Conservation (phyloP, 2,113 vertebrate species). For the Callorhinus ursinus region DNA sequence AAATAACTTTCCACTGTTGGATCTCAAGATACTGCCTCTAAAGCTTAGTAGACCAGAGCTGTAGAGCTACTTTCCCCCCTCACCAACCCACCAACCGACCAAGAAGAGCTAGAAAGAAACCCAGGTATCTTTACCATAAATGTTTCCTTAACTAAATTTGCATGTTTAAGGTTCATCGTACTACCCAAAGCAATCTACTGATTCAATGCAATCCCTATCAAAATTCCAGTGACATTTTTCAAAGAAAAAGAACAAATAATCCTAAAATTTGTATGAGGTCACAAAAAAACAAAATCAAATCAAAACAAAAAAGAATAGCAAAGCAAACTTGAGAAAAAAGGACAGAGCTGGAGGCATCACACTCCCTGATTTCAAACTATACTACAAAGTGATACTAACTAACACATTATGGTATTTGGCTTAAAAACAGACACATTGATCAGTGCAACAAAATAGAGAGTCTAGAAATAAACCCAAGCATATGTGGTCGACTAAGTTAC, state of each 20-base stretch:
- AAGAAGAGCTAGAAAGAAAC: not conserved
- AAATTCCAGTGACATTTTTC: not conserved
- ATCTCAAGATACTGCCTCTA: not conserved
- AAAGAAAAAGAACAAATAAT: not conserved
- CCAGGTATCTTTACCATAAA: not conserved
- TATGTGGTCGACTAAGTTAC: not conserved
- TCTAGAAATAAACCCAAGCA: not conserved
- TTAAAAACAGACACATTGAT: not conserved
- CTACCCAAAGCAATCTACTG: not conserved
- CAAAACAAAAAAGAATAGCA: not conserved
- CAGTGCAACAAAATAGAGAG: not conserved
- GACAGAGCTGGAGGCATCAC: not conserved
- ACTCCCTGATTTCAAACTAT: not conserved
- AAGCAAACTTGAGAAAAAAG: not conserved
- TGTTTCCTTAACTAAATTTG: slow-evolving; percentile 27
- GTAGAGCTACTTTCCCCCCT: not conserved
- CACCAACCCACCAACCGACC: not conserved
- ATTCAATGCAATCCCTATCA: not conserved
- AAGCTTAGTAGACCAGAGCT: not conserved
- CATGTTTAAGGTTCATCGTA: not conserved
- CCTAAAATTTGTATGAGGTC: not conserved
- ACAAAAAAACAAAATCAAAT: not conserved
- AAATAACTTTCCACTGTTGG: not conserved
- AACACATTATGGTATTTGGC: not conserved
- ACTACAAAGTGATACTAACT: not conserved